Conservation (phyloP, 2,888 invertebrate genomes). For the Orchesellides sinensis region DNA sequence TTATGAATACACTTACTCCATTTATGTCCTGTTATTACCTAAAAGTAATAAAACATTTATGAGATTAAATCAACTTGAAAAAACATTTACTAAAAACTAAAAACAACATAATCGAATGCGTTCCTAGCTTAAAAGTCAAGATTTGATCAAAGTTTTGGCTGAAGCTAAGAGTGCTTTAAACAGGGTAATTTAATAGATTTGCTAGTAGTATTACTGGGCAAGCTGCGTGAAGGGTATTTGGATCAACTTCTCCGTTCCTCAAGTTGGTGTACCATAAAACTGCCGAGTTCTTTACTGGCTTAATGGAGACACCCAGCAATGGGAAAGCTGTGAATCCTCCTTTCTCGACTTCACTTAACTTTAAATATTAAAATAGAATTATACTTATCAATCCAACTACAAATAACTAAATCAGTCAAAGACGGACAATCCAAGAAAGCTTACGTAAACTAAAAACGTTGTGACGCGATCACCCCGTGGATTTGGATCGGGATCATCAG, state of each 20-base stretch:
- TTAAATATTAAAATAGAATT: not conserved
- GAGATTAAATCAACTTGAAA: no score
- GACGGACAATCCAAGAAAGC: not conserved
- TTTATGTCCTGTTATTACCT: not conserved
- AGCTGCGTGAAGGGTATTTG: slow-evolving; percentile 77
- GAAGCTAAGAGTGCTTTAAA: no score
- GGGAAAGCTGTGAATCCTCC: slow-evolving; percentile 75
- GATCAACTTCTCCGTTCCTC: slow-evolving; percentile 77
- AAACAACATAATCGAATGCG: no score
- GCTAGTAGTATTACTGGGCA: no score
- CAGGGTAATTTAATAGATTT: no score
- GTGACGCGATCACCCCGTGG: slow-evolving; percentile 69
- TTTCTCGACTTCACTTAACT: slow-evolving; percentile 74
- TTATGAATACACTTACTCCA: slow-evolving; percentile 4
- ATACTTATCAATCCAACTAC: not conserved
- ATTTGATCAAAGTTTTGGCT: no score
- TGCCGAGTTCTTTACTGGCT: slow-evolving; percentile 76
- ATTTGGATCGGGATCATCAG: slow-evolving; percentile 55
- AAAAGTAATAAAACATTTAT: no score
- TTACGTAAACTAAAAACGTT: slow-evolving; percentile 69
- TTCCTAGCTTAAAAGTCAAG: no score
- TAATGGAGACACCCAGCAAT: slow-evolving; percentile 71
- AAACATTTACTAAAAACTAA: no score
- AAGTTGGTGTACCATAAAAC: slow-evolving; percentile 78
- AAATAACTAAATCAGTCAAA: not conserved